Base-by-base conservation (phyloP, 2,797 vertebrate species). In the Orientallactaga sibirica region DNA sequence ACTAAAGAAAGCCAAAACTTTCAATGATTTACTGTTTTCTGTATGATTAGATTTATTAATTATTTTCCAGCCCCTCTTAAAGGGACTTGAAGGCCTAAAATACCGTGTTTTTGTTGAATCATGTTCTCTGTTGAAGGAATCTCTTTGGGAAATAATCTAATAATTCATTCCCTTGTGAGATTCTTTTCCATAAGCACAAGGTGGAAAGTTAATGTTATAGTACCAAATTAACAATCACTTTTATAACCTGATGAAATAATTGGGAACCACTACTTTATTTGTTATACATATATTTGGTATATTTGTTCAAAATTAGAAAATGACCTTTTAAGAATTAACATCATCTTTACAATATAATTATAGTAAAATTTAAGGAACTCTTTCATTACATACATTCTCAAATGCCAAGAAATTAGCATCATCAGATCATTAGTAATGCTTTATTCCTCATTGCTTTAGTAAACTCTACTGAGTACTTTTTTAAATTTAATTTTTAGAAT, bases 161-260 rank as follows among this genome's bases (percentile, higher is more conserved):
- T 77, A 78, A 85, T 93, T 84, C 79, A 52, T 81, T 90, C 71
- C 61, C n/a, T 71, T 92, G 61, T 93, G 92, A 74, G 43, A 67
- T 86, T 86, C 5, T 86, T 94, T 81, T 73, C 76, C 61, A 95
- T 33, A 78, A 91, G 48, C 27, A 91, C 67, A 93, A 92, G 79
- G 67, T 86, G 64, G 62, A 90, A n/a, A 96, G 70, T 89, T 86
- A 95, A 95, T 62, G 7, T 94, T 92, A 91, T 90, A 75, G 22
- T 88, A 80, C 24, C 48, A 37, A 81, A 29, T 88, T 87, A 93
- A 93, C 33, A 96, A 90, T 92, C 43, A 70, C n/a, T 88, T 91
- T 86, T 67, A 80, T 74, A 89, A 96, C 88, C 94, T 95, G n/a
- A 58, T 76, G 6, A 93, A 92, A 86, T 93, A 90, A 93, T 80